Percentiles rank a stretch among this genome's conserved stretches.
Evolutionary conservation across 2,797 vertebrate species (phyloP).

Genomic region (Hemitrygon akajei): DNA sequence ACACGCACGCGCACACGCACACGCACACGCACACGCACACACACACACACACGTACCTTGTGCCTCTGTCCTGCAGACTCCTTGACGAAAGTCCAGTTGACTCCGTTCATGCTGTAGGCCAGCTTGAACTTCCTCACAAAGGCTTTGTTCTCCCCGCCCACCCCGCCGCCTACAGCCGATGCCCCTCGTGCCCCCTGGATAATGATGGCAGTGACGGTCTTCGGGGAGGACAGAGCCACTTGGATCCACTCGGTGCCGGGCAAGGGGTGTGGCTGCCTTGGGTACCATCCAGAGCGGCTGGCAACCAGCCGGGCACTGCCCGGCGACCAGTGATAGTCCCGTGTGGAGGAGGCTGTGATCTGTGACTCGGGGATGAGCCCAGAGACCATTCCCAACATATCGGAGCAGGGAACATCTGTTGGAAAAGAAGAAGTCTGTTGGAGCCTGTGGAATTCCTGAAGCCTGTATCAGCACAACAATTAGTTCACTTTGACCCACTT

Average conservation of each 20-base stretch:
- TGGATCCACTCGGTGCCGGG: constrained; percentile 93
- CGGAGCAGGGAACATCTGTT: constrained; percentile 86
- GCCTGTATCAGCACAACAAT: neutral
- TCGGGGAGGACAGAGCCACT: constrained; percentile 76
- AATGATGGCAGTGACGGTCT: constrained; percentile 82
- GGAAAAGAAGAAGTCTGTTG: constrained; percentile 37
- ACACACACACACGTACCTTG: constrained; percentile 63
- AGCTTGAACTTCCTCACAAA: constrained; percentile 94
- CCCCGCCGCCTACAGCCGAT: constrained; percentile 68
- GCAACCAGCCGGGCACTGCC: constrained; percentile 84
- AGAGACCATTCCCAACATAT: constrained; percentile 89
- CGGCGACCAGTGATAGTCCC: constrained; percentile 86
- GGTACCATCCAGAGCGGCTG: constrained; percentile 92
- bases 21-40: too few species aligned
- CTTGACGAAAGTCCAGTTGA: constrained; percentile 81
- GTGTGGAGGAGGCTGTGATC: constrained; percentile 86
- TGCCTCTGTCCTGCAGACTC: constrained; percentile 79
- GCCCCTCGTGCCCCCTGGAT: constrained; percentile 86
- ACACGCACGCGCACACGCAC: too few species aligned
- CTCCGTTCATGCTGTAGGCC: constrained; percentile 82
- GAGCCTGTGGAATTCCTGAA: neutral
- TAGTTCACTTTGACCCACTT: neutral
- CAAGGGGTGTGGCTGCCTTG: constrained; percentile 73
- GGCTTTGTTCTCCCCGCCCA: constrained; percentile 75
- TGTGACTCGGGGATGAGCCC: constrained; percentile 85